Evolutionary conservation across 1,140 invertebrate species (phyloP).

Genomic region (Drosophila baimaii): DNA sequence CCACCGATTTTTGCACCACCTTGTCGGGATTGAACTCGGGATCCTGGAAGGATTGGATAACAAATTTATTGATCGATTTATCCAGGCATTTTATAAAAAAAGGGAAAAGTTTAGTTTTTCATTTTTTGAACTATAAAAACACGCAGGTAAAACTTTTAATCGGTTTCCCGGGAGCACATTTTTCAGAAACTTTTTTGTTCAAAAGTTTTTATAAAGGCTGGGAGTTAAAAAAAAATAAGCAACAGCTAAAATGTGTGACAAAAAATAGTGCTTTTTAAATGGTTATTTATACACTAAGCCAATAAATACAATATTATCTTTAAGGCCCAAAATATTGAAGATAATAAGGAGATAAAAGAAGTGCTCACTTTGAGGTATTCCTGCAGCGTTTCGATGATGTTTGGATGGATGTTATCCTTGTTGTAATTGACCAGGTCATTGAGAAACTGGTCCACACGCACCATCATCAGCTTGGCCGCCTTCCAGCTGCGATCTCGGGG

Average conservation of each 20-base stretch:
- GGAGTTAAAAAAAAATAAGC: background rate
- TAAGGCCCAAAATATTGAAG: too few species aligned
- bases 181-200: background rate
- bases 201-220: background rate
- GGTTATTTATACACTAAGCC: background rate
- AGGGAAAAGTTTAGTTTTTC: too few species aligned
- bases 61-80: background rate
- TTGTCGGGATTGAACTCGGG: slow-evolving; percentile 95
- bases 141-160: slow-evolving; percentile 7
- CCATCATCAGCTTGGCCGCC: slow-evolving; percentile 91
- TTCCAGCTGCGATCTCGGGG: slow-evolving; percentile 98
- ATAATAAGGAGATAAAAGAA: background rate
- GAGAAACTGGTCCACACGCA: slow-evolving; percentile 92
- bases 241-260: background rate
- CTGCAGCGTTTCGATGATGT: slow-evolving; percentile 91
- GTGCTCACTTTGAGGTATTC: slow-evolving; percentile 81
- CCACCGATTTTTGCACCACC: slow-evolving; percentile 93
- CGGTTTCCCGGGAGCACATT: slow-evolving; percentile 1
- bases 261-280: background rate
- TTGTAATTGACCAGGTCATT: slow-evolving; percentile 94
- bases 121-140: slow-evolving; percentile 3
- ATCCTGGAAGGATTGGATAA: slow-evolving; percentile 82
- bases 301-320: background rate
- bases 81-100: background rate
- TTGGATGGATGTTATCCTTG: slow-evolving; percentile 96